Conservation (phyloP, 2,797 vertebrate genomes). For the Zalophus californianus region DNA sequence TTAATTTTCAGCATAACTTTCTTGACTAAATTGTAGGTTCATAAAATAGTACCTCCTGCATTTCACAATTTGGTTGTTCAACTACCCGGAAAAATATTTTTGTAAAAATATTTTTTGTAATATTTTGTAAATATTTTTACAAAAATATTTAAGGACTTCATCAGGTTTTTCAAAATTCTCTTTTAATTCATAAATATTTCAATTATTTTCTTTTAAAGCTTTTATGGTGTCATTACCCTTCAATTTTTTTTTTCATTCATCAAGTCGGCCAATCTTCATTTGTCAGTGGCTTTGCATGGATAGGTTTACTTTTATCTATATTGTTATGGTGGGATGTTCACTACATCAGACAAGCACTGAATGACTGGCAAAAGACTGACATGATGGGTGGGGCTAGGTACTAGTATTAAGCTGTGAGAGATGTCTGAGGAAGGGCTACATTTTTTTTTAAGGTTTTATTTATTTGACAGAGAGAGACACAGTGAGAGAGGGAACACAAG, state of each 20-base stretch:
- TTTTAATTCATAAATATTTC: constrained; percentile 42
- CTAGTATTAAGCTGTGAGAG: not conserved
- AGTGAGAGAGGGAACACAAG: no score
- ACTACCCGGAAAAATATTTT: not conserved
- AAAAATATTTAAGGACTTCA: not conserved
- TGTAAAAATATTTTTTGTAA: not conserved
- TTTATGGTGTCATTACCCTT: not conserved
- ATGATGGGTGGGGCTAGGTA: not conserved
- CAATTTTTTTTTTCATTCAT: constrained; percentile 5
- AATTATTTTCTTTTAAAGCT: constrained; percentile 19
- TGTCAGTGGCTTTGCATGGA: not conserved
- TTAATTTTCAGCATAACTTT: constrained; percentile 40
- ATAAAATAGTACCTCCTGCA: not conserved
- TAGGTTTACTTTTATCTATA: not conserved
- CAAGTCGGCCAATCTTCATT: not conserved
- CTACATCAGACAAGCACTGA: not conserved
- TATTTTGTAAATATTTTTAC: not conserved
- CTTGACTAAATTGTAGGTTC: constrained; percentile 14
- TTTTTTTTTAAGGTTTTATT: not conserved
- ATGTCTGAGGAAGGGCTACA: constrained; percentile 7
- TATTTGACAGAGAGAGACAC: no score
- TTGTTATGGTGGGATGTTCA: not conserved
- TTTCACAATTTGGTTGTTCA: not conserved
- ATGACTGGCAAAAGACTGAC: not conserved
- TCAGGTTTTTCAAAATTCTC: not conserved